Percentiles rank a stretch among this genome's conserved stretches.
These are phyloP conservation scores for Ginglymostoma cirratum DNA, from an alignment of 2,113 vertebrate species.

Conservation along the genomic window DNA sequence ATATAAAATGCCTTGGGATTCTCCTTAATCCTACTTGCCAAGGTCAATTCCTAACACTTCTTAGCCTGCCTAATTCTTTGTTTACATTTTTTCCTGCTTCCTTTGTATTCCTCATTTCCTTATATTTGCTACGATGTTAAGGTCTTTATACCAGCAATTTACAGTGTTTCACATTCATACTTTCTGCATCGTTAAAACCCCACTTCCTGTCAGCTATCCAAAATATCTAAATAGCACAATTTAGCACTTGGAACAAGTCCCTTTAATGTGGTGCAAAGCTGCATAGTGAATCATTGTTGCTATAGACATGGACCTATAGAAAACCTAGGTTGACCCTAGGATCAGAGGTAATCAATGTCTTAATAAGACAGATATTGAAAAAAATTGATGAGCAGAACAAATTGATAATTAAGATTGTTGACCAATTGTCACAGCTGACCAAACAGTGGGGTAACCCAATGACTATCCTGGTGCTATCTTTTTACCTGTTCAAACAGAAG, in stretches of 20 bases:
- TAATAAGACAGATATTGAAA: too few species aligned
- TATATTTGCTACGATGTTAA: too few species aligned
- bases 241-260: too few species aligned
- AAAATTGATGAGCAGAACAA: background rate
- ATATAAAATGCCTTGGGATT: too few species aligned
- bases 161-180: background rate
- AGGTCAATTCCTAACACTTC: too few species aligned
- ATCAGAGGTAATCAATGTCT: background rate
- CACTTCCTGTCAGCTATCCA: background rate
- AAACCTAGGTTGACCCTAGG: background rate
- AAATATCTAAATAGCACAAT: background rate
- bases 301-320: background rate
- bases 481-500: conserved; percentile 90
- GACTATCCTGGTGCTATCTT: background rate
- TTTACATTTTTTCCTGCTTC: too few species aligned
- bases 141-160: background rate
- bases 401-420: background rate
- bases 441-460: background rate
- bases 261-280: background rate
- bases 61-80: too few species aligned
- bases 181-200: background rate
- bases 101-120: too few species aligned
- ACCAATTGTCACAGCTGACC: background rate
- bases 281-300: background rate
- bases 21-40: too few species aligned